These are phyloP conservation scores for Microcebus ravelobensis DNA, from an alignment of 2,113 vertebrate species.

Conservation along the genomic window DNA sequence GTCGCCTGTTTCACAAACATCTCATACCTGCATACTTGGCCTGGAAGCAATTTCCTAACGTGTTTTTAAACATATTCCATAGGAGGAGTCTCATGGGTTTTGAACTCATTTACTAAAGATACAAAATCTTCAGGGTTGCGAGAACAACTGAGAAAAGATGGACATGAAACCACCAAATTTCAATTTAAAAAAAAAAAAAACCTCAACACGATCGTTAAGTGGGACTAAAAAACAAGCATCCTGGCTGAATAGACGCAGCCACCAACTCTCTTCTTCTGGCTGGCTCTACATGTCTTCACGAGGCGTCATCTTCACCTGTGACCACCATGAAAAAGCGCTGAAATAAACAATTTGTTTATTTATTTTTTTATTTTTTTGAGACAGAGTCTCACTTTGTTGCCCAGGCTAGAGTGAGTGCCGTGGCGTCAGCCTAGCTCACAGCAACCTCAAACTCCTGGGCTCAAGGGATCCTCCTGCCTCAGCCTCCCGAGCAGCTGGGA, in stretches of 20 bases:
- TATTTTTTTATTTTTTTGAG: too few relatives aligned
- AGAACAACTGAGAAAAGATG: not conserved
- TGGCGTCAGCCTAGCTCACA: too few relatives aligned
- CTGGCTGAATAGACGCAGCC: not conserved
- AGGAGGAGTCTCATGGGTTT: not conserved
- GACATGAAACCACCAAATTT: not conserved
- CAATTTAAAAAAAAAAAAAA: not conserved
- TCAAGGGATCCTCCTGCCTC: too few relatives aligned
- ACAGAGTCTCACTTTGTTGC: too few relatives aligned
- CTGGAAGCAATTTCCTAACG: not conserved
- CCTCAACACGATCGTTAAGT: too few relatives aligned
- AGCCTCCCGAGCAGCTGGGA: too few relatives aligned
- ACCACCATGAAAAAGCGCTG: not conserved
- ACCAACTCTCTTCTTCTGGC: too few relatives aligned
- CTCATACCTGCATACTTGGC: not conserved
- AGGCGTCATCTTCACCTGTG: not conserved
- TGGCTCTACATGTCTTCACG: fast-evolving
- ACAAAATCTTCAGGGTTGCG: not conserved
- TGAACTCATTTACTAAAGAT: not conserved
- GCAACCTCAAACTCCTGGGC: too few relatives aligned
- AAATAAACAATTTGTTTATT: too few relatives aligned
- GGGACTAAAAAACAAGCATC: not conserved
- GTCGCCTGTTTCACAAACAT: not conserved
- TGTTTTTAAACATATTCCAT: not conserved
- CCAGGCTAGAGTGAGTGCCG: too few relatives aligned